A percentile compares a stretch with the other conserved stretches of the same genome.
These are phyloP conservation scores for Sternotherus odoratus DNA, from an alignment of 2,797 vertebrate genomes.

Conservation along the genomic window DNA sequence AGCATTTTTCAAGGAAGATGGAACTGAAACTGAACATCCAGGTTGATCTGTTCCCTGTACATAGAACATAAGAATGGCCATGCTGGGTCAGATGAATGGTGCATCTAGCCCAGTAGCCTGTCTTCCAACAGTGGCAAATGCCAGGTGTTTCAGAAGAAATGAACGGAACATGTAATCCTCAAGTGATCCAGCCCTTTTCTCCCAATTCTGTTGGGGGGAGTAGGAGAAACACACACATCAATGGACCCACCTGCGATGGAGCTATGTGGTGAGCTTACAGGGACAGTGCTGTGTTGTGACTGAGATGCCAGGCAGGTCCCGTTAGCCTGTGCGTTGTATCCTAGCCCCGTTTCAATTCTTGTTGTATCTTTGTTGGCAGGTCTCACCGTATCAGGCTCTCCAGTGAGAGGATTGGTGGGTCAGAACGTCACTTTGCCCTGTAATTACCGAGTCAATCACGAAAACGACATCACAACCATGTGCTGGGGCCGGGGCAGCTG, in stretches of 20 bases:
- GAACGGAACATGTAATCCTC: too few relatives aligned
- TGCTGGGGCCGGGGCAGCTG: constrained; percentile 84
- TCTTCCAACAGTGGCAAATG: too few relatives aligned
- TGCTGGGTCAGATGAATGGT: too few relatives aligned
- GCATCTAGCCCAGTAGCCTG: too few relatives aligned
- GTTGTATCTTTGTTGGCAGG: not conserved
- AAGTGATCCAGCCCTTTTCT: too few relatives aligned
- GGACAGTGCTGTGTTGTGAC: not conserved
- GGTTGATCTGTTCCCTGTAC: not conserved
- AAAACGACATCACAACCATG: constrained; percentile 28
- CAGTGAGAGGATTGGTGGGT: constrained; percentile 68
- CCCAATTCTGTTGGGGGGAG: not conserved
- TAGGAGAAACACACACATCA: not conserved
- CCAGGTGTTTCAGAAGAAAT: too few relatives aligned
- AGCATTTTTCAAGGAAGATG: not conserved
- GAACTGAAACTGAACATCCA: not conserved
- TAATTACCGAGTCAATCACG: constrained; percentile 63
- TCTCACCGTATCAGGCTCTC: accelerated
- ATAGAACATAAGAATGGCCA: too few relatives aligned
- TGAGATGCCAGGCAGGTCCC: not conserved
- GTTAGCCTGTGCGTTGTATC: not conserved
- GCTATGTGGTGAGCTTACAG: not conserved
- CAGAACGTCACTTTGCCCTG: constrained; percentile 75
- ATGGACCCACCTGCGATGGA: not conserved
- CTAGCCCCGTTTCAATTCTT: not conserved